phyloP scores from a whole-genome alignment of 2,888 invertebrate genomes.

The Augochlorella aurata region DNA sequence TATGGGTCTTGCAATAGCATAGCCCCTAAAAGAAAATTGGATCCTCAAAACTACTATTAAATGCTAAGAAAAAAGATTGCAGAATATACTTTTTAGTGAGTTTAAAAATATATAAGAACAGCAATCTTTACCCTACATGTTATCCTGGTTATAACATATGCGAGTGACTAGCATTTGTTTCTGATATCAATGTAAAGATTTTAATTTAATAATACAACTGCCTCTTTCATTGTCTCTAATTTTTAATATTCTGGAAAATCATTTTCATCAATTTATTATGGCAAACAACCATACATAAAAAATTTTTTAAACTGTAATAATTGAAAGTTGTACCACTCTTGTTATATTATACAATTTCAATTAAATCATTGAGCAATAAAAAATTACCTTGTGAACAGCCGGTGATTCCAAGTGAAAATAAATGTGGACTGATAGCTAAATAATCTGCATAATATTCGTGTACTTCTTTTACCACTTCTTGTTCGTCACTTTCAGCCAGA shows the following conservation, averaged over 20 bases:
- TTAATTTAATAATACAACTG: no score
- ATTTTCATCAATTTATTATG: neutral
- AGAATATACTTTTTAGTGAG: no score
- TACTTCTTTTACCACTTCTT: constrained; percentile 97
- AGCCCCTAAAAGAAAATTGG: neutral
- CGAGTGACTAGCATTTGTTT: no score
- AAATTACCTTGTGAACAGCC: constrained; percentile 86
- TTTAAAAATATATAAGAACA: no score
- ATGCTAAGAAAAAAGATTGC: neutral
- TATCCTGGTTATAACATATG: no score
- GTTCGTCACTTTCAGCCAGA: constrained; percentile 98
- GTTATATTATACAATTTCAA: neutral
- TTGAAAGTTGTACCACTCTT: neutral
- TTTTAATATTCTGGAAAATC: neutral
- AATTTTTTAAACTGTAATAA: neutral
- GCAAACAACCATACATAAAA: neutral
- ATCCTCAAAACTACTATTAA: neutral
- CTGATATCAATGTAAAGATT: no score
- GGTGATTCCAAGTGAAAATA: constrained; percentile 92
- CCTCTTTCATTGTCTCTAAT: no score
- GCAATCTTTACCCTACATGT: no score
- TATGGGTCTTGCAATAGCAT: no score
- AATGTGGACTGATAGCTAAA: constrained; percentile 94
- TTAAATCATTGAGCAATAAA: neutral
- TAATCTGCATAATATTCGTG: constrained; percentile 99